Evolutionary conservation across 2,797 vertebrate genomes (phyloP), one percentile per base, ranked within the genome.

Genomic region (Phalloptychus januarius): DNA sequence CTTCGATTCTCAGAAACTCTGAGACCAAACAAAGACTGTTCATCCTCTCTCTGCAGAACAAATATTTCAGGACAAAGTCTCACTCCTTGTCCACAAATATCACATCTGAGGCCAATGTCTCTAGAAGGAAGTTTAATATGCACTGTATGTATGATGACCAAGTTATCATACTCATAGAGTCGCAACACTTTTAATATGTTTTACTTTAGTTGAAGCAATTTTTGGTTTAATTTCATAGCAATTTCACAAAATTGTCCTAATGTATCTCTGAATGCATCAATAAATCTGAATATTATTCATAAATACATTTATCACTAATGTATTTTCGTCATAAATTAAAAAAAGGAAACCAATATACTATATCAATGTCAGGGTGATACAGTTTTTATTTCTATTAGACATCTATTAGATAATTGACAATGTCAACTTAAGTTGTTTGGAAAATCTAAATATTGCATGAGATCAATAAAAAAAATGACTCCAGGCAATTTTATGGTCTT

Each of bases 1-100:
- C 71, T 88, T 71, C 85, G 65, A 40, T 86, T 87, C 75, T 72
- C 71, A 76, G 79, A 86, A 82, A 80, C 77, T 56, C 20, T 33
- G 38, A 70, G 67, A 75, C 72, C 50, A 12, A 42, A 58, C 75
- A 87, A 33, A 75, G 2, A 15, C 18, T 45, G 20, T 42, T 61
- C 44, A 72, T 76, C 75, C 48, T 54, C 28, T 77, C 31, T 45
- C 8, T 73, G 56, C 28, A 40, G 36, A 72, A 33, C 16, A 31
- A 33, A 44, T n/a, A n/a, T n/a, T n/a, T 75, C 42, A 28, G 75
- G 45, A 74, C 72, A 76, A n/a, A 10, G 2, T 40, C 46, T 75
- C 76, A 78, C 56, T 72, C 74, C 69, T 45, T 44, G 80, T 84
- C 74, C 79, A 33, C 15, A 63, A 7, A 63, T 33, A 18, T 1